phyloP scores from a whole-genome alignment of 2,797 vertebrate genomes.

The Falco columbarius region DNA sequence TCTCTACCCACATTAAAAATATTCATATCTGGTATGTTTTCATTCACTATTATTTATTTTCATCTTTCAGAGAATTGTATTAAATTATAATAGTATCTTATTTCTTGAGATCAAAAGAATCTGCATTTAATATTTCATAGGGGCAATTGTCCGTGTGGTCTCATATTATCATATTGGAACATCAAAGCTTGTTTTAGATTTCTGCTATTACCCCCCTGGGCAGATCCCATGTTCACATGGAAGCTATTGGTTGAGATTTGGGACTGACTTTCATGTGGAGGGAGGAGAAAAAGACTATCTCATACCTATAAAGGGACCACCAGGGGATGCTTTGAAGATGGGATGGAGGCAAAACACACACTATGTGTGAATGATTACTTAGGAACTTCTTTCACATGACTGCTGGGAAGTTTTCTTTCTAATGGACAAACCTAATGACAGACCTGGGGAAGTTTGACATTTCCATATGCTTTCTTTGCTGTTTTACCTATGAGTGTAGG shows the following conservation, averaged over 20 bases:
- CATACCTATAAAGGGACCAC: not conserved
- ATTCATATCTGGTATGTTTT: conserved; percentile 27
- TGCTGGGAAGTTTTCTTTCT: not conserved
- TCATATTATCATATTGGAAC: conserved; percentile 45
- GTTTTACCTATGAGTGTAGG: not conserved
- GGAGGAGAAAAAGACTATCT: not conserved
- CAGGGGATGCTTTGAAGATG: conserved; percentile 3
- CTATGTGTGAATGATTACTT: not conserved
- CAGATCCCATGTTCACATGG: conserved; percentile 44
- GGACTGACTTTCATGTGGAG: not conserved
- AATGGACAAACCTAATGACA: not conserved
- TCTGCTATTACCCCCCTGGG: not conserved
- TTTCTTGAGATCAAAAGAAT: conserved; percentile 38
- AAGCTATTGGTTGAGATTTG: conserved; percentile 16
- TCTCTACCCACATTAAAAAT: not conserved
- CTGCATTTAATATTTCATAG: conserved; percentile 46
- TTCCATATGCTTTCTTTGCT: not conserved
- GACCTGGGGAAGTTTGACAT: not conserved
- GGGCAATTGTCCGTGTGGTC: conserved; percentile 13
- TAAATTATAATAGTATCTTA: conserved; percentile 1
- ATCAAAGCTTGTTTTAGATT: conserved; percentile 48
- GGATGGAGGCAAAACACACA: not conserved
- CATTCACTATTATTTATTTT: conserved; percentile 45
- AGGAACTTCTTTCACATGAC: not conserved
- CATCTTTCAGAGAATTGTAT: not conserved